phyloP scores from a whole-genome alignment of 2,888 invertebrate species.

The Seira ritae region DNA sequence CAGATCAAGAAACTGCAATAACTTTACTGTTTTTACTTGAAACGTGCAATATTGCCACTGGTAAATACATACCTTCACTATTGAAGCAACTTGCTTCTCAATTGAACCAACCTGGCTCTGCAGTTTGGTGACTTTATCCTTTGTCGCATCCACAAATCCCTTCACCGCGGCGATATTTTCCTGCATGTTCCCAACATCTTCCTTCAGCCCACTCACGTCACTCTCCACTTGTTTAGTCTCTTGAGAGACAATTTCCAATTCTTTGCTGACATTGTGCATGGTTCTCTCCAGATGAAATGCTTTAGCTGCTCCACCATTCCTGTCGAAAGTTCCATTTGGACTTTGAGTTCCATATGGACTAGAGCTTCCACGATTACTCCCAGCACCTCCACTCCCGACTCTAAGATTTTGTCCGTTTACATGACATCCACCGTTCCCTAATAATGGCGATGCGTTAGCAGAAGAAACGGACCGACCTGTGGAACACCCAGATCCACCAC shows the following conservation, averaged over 20 bases:
- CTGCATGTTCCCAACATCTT: conserved; percentile 69
- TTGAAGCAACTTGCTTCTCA: conserved; percentile 68
- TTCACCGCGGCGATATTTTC: conserved; percentile 68
- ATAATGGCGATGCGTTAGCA: conserved; percentile 66
- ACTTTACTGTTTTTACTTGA: neutral
- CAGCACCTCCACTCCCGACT: conserved; percentile 25
- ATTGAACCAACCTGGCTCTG: conserved; percentile 64
- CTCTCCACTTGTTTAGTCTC: conserved; percentile 66
- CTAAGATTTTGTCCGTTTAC: conserved; percentile 45
- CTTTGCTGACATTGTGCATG: conserved; percentile 61
- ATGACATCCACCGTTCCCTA: conserved; percentile 30
- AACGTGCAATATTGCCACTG: neutral
- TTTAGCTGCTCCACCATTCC: conserved; percentile 38
- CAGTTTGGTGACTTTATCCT: conserved; percentile 64
- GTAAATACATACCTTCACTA: conserved; percentile 59
- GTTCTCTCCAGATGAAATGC: conserved; percentile 58
- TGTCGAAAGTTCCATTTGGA: conserved; percentile 55
- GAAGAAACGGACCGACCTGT: conserved; percentile 43
- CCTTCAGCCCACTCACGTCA: conserved; percentile 62
- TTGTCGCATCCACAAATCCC: conserved; percentile 60
- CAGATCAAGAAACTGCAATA: too few relatives aligned
- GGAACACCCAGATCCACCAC: conserved; percentile 7
- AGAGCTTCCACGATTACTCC: conserved; percentile 42
- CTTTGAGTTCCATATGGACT: conserved; percentile 52
- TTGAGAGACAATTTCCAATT: conserved; percentile 63